Base-by-base conservation (phyloP, 1,140 invertebrate species). In the Meloidogyne chitwoodi region DNA sequence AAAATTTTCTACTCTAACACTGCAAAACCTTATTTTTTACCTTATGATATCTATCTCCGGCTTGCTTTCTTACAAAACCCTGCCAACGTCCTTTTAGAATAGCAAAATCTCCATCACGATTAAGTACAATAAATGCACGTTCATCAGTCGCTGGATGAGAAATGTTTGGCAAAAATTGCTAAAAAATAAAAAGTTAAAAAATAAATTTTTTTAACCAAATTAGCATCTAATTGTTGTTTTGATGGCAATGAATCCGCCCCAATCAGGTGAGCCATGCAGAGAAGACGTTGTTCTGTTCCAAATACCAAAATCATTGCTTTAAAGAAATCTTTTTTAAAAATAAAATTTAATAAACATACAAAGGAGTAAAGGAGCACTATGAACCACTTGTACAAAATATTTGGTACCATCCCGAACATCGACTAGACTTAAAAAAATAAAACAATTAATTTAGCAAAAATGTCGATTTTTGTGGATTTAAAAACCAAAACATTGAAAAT, bases 211-310 rank as follows among this genome's bases (percentile, higher is more conserved):
- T 0, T 16, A 22, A 83, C 81, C 38, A 83, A 70, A 79, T 83
- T 84, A 4, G 81, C 75, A 72, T 83, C 82, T 22, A 83, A 75
- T 76, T 83, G 82, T 61, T 82, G 79, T 69, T 83, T 83, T n/a
- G 80, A 82, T n/a, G 82, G 82, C 27, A 83, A 41, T 48, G 75
- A 79, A 48, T 83, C 82, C 14, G 82, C 77, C n/a, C 83, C 83
- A 63, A 83, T 83, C 41, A 83, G 74, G 74, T 83, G 82, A 14
- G 80, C 66, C 83, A 83, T 84, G 31, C 73, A 71, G 8, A 83
- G 64, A 16, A 82, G 81, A 19, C 82, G 70, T 68, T 83, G 82
- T 48, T 84, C 82, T 14, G 77, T 80, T 8, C 83, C 82, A 67
- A 81, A 83, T 22, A 79, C 74, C 29, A 83, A 61, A 24, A 82